A percentile compares a stretch with the other conserved stretches of the same genome.
phyloP scores from a whole-genome alignment of 2,113 vertebrate species.

The Callospermophilus lateralis region DNA sequence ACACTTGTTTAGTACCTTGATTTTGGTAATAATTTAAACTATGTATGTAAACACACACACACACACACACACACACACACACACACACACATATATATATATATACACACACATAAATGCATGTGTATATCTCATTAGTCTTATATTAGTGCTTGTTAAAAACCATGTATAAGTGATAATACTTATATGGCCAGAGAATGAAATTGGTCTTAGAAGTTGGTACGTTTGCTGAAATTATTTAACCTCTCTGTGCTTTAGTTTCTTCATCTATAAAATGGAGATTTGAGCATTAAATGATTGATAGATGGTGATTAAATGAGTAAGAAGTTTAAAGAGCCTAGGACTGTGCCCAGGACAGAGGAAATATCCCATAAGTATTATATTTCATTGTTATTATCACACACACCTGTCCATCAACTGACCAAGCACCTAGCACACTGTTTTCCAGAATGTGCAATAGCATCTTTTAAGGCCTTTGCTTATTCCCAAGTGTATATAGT shows the following conservation, averaged over 20 bases:
- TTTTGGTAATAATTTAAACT: constrained; percentile 32
- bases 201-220: not conserved
- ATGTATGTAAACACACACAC: not conserved
- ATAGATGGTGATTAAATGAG: not conserved
- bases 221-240: not conserved
- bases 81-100: too few relatives aligned
- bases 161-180: not conserved
- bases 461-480: not conserved
- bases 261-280: constrained; percentile 20
- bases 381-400: not conserved
- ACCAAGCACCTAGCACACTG: not conserved
- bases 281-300: not conserved
- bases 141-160: too few relatives aligned
- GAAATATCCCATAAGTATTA: not conserved
- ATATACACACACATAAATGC: not conserved
- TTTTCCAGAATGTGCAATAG: not conserved
- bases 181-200: not conserved
- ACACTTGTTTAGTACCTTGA: not conserved
- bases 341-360: not conserved
- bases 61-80: not conserved
- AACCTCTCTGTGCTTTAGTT: not conserved
- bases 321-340: not conserved
- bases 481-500: not conserved
- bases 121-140: not conserved
- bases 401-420: not conserved